Percentiles rank a stretch among this genome's conserved stretches.
These are phyloP conservation scores for Pseudolaguvia tuberculata DNA, from an alignment of 2,113 vertebrate species.

Conservation along the genomic window DNA sequence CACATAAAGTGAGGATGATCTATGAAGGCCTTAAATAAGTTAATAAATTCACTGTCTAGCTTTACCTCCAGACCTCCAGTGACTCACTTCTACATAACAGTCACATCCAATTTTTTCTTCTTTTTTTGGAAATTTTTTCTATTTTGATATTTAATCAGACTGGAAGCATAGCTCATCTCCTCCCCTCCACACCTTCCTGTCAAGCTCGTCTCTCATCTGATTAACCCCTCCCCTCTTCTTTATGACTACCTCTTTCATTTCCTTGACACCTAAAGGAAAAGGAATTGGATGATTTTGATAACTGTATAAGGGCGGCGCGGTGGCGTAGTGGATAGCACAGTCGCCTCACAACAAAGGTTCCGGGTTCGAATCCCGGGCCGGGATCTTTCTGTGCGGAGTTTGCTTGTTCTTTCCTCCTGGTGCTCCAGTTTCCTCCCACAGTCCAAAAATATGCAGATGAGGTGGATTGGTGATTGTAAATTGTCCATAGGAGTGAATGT, in stretches of 20 bases:
- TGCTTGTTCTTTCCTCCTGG: no score
- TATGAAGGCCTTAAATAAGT: conserved; percentile 50
- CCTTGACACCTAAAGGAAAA: conserved; percentile 75
- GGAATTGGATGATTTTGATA: conserved; percentile 74
- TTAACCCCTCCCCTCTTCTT: conserved; percentile 60
- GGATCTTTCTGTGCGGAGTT: no score
- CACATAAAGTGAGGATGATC: neutral
- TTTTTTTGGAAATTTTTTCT: conserved; percentile 59
- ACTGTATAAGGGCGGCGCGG: conserved; percentile 73
- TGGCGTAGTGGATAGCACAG: no score
- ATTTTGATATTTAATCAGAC: conserved; percentile 72
- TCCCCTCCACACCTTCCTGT: conserved; percentile 17
- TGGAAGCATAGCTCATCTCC: conserved; percentile 7
- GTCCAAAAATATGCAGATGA: no score
- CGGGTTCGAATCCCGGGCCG: no score
- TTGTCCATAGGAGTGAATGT: no score
- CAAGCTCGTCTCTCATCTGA: conserved; percentile 42
- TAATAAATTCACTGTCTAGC: conserved; percentile 44
- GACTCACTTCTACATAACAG: conserved; percentile 66
- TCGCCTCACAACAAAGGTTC: no score
- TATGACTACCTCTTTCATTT: conserved; percentile 76
- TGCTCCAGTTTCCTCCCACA: no score
- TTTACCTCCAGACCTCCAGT: conserved; percentile 45
- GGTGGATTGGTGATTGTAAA: no score
- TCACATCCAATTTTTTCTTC: conserved; percentile 63